Evolutionary conservation across 2,797 vertebrate genomes (phyloP).

Genomic region (Sebastes elongatus): DNA sequence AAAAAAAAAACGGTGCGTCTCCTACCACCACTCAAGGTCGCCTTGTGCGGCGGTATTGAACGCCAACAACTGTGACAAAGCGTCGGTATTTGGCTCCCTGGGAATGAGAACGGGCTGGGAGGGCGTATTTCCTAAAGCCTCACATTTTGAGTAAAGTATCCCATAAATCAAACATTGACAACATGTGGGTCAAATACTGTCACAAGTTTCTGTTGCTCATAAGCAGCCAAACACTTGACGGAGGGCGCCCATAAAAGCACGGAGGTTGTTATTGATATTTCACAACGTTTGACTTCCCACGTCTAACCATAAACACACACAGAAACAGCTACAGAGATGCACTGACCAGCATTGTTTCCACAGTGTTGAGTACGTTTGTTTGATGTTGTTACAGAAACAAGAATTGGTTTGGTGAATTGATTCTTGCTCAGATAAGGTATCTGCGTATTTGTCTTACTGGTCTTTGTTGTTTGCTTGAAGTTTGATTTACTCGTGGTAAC

Average conservation of each 20-base stretch:
- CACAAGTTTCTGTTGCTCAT: background rate
- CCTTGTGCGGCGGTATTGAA: too few relatives aligned
- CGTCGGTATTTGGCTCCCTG: too few relatives aligned
- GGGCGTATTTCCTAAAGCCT: too few relatives aligned
- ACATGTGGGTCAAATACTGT: background rate
- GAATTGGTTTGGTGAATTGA: background rate
- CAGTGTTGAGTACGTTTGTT: background rate
- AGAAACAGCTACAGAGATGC: background rate
- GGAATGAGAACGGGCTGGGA: too few relatives aligned
- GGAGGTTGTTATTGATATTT: background rate
- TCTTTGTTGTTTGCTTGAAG: background rate
- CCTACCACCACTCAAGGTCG: too few relatives aligned
- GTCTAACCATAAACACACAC: background rate
- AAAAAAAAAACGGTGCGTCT: too few relatives aligned
- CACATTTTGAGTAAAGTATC: background rate
- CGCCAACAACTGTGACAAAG: too few relatives aligned
- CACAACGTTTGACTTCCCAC: background rate
- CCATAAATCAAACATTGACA: background rate
- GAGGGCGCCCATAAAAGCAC: background rate
- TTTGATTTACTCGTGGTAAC: background rate
- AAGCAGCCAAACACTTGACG: background rate
- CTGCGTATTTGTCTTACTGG: background rate
- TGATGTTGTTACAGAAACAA: background rate
- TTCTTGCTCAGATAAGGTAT: background rate
- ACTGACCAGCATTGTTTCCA: background rate